These are phyloP conservation scores for Sinodicranocentrus sp. DNA, from an alignment of 2,888 invertebrate species.

Conservation along the genomic window DNA sequence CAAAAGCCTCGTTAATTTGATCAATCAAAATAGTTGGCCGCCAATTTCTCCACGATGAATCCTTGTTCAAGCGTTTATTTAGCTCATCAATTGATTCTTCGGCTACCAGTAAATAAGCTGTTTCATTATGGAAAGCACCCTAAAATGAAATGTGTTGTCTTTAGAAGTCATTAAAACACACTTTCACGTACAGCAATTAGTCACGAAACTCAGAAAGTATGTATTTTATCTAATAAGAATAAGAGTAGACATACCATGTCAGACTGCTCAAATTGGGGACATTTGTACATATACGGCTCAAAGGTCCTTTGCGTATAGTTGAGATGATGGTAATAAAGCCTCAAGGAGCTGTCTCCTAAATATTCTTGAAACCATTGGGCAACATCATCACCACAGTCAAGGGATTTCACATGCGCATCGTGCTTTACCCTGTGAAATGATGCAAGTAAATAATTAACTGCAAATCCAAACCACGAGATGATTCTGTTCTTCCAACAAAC, in stretches of 20 bases:
- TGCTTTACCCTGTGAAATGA: constrained; percentile 77
- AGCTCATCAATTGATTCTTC: constrained; percentile 72
- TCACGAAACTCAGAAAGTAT: too few relatives aligned
- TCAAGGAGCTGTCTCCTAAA: constrained; percentile 57
- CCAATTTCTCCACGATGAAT: constrained; percentile 72
- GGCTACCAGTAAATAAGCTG: constrained; percentile 57
- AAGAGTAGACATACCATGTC: constrained; percentile 62
- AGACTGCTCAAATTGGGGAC: constrained; percentile 67
- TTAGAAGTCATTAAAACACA: too few relatives aligned
- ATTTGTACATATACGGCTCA: constrained; percentile 70
- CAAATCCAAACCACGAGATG: too few relatives aligned
- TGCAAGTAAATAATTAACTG: too few relatives aligned
- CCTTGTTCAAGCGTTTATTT: constrained; percentile 57
- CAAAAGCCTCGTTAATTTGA: constrained; percentile 67
- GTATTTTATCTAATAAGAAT: not conserved
- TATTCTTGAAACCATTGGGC: constrained; percentile 86
- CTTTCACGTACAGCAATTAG: too few relatives aligned
- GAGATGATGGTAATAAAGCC: constrained; percentile 69
- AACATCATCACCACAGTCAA: constrained; percentile 86
- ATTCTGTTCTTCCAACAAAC: too few relatives aligned
- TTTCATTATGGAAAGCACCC: constrained; percentile 73
- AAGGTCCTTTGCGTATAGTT: constrained; percentile 68
- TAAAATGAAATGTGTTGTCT: constrained; percentile 30
- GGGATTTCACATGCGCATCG: constrained; percentile 81
- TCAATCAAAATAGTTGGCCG: constrained; percentile 70